Conservation (phyloP, 1,140 invertebrate genomes). For the Meteorus sp. region DNA sequence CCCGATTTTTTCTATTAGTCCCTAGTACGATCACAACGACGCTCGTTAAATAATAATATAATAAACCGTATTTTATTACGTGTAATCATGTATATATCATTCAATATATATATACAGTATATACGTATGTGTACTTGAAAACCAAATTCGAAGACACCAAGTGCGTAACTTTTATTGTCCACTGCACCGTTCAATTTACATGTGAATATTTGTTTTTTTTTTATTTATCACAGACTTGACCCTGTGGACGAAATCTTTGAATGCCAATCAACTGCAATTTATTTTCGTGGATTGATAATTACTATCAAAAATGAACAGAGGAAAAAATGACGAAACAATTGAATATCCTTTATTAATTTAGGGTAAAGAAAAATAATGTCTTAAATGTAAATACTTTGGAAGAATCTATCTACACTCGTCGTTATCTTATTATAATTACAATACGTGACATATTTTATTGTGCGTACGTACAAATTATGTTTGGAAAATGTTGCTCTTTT, state of each 20-base stretch:
- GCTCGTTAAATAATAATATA: neutral
- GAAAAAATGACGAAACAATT: too few relatives aligned
- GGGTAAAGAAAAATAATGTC: neutral
- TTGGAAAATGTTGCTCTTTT: conserved; percentile 5
- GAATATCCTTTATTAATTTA: too few relatives aligned
- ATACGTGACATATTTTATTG: conserved; percentile 2
- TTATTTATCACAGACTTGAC: too few relatives aligned
- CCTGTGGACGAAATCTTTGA: too few relatives aligned
- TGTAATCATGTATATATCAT: neutral
- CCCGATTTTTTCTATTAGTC: neutral
- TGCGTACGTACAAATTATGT: conserved; percentile 15
- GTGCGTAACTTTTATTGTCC: neutral
- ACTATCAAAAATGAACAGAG: too few relatives aligned
- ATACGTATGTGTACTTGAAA: too few relatives aligned
- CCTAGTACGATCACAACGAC: neutral
- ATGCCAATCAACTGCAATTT: too few relatives aligned
- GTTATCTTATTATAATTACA: conserved; percentile 16
- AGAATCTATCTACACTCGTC: neutral
- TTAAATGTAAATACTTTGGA: too few relatives aligned
- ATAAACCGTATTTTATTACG: neutral
- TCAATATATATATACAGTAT: too few relatives aligned
- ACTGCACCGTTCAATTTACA: neutral
- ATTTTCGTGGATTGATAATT: too few relatives aligned
- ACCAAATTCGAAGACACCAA: too few relatives aligned
- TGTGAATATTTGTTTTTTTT: too few relatives aligned